These are phyloP conservation scores for Sphenodon punctatus DNA, from an alignment of 2,797 vertebrate genomes.

Conservation along the genomic window DNA sequence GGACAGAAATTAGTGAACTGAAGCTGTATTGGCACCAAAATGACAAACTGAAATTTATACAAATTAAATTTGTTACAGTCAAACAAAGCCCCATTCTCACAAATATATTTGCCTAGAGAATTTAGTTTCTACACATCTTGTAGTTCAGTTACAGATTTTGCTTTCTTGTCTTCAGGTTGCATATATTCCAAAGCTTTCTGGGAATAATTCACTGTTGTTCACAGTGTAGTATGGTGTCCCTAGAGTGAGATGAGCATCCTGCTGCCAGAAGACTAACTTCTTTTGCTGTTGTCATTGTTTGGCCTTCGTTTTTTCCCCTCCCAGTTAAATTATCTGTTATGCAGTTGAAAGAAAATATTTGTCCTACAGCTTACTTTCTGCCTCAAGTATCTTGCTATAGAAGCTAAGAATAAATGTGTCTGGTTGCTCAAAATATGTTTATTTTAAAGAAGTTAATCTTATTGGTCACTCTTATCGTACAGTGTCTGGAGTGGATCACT, in stretches of 20 bases:
- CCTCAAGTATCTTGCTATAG: neutral
- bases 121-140: neutral
- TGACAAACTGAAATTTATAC: neutral
- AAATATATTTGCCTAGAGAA: neutral
- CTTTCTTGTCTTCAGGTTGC: conserved; percentile 21
- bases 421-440: neutral
- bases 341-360: neutral
- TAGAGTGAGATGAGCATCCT: neutral
- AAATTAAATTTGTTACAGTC: conserved; percentile 38
- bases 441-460: neutral
- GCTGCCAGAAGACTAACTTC: conserved; percentile 34
- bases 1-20: neutral
- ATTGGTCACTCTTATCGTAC: neutral
- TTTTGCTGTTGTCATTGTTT: conserved; percentile 15
- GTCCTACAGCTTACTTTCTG: neutral
- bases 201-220: conserved; percentile 31
- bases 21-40: neutral
- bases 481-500: neutral
- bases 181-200: neutral
- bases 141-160: conserved; percentile 26
- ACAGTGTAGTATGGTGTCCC: conserved; percentile 13
- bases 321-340: neutral
- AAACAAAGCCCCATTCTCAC: neutral
- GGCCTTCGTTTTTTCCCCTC: neutral
- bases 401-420: neutral